phyloP scores from a whole-genome alignment of 2,797 vertebrate genomes.

The Pseudocheirus occidentalis region DNA sequence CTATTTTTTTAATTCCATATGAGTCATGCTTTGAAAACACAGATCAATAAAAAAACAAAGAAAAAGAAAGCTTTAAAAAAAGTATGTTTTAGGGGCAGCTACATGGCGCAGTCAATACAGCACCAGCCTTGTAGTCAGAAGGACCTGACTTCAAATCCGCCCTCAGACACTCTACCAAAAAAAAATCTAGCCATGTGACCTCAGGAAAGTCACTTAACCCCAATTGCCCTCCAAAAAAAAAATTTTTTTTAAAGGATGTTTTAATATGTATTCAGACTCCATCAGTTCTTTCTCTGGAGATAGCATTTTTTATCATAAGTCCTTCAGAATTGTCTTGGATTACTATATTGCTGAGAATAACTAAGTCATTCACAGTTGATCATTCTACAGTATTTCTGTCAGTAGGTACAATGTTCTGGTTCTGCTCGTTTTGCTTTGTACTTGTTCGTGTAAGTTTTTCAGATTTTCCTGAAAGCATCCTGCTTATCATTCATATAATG shows the following conservation, averaged over 20 bases:
- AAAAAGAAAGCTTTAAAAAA: neutral
- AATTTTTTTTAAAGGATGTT: neutral
- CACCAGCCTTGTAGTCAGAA: too few species aligned
- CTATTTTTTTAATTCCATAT: neutral
- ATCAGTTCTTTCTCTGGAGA: neutral
- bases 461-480: neutral
- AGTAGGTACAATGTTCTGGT: neutral
- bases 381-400: neutral
- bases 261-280: neutral
- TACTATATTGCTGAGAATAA: neutral
- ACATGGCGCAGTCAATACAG: too few species aligned
- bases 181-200: too few species aligned
- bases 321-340: neutral
- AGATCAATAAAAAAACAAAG: neutral
- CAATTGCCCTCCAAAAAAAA: too few species aligned
- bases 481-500: neutral
- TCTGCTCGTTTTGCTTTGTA: neutral
- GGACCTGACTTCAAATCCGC: too few species aligned
- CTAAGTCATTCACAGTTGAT: neutral
- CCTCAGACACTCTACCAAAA: too few species aligned
- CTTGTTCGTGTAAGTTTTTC: neutral
- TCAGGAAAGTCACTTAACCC: too few species aligned
- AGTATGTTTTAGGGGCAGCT: too few species aligned
- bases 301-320: neutral
- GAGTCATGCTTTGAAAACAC: neutral